Evolutionary conservation across 2,888 invertebrate species (phyloP).

Genomic region (Tetrapedia diversipes): DNA sequence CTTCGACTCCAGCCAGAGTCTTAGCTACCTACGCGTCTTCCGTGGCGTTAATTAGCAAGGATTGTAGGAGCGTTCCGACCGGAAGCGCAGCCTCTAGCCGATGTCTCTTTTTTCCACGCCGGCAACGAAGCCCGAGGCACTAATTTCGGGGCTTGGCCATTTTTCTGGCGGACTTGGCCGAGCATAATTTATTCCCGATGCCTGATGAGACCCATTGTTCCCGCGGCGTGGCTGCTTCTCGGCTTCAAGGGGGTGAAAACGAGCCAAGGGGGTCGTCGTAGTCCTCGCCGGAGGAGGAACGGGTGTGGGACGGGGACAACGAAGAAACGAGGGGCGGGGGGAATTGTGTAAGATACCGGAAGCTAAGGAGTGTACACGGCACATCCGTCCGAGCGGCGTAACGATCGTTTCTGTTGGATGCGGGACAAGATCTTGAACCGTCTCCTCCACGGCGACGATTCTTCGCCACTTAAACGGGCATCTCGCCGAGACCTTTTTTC

Average conservation of each 20-base stretch:
- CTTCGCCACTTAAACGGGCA: slow-evolving; percentile 75
- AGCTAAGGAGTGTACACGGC: slow-evolving; percentile 62
- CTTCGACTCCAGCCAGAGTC: no score
- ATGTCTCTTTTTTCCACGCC: neutral
- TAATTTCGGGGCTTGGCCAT: slow-evolving; percentile 69
- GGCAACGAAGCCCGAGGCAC: slow-evolving; percentile 28
- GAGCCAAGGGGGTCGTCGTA: slow-evolving; percentile 49
- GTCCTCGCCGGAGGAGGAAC: slow-evolving; percentile 29
- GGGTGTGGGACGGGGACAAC: slow-evolving; percentile 46
- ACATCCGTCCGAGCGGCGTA: slow-evolving; percentile 69
- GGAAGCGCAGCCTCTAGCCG: slow-evolving; percentile 10
- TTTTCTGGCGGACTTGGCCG: slow-evolving; percentile 72
- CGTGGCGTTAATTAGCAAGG: slow-evolving; percentile 11
- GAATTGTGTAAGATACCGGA: slow-evolving; percentile 69
- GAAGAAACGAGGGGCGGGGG: slow-evolving; percentile 51
- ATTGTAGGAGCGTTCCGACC: slow-evolving; percentile 5
- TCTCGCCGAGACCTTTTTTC: slow-evolving; percentile 72
- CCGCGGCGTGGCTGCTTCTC: slow-evolving; percentile 59
- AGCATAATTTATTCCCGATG: slow-evolving; percentile 79
- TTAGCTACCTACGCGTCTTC: neutral
- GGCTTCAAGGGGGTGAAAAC: slow-evolving; percentile 62
- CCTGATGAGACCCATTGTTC: slow-evolving; percentile 79
- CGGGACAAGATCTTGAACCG: slow-evolving; percentile 68
- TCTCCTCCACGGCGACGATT: slow-evolving; percentile 68
- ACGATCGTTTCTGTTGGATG: slow-evolving; percentile 68